Evolutionary conservation across 2,888 invertebrate genomes (phyloP).

Genomic region (Parapristionchus giblindavisi): DNA sequence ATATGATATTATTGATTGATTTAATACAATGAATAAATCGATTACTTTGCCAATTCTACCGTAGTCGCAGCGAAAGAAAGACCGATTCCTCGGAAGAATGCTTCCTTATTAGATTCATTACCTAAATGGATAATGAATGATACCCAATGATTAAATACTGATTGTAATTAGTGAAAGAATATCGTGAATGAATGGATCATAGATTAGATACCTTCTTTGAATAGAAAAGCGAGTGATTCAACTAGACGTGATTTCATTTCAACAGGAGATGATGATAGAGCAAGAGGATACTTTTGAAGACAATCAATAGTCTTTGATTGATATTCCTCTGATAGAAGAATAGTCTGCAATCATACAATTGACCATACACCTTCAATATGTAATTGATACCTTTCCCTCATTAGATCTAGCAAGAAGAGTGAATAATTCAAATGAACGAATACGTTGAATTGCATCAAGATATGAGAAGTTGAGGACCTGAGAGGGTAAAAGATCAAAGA

Average conservation of each 20-base stretch:
- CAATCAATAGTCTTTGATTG: slow-evolving; percentile 6
- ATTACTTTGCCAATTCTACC: slow-evolving; percentile 15
- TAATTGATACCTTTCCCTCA: slow-evolving; percentile 23
- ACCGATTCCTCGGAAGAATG: slow-evolving; percentile 25
- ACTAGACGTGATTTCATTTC: slow-evolving; percentile 35
- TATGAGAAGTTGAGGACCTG: slow-evolving; percentile 26
- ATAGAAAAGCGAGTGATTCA: slow-evolving; percentile 35
- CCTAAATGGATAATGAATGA: not conserved
- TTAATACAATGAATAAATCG: not conserved
- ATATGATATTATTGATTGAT: slow-evolving; percentile 23
- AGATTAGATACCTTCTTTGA: slow-evolving; percentile 35
- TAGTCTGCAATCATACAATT: not conserved
- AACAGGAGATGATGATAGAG: slow-evolving; percentile 23
- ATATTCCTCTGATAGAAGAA: too few species aligned
- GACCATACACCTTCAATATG: not conserved
- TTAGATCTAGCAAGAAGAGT: slow-evolving; percentile 7
- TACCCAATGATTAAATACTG: not conserved
- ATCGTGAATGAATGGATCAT: too few species aligned
- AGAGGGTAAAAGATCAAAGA: not conserved
- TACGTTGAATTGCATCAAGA: slow-evolving; percentile 32
- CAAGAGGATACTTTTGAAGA: slow-evolving; percentile 17
- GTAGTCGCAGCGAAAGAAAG: slow-evolving; percentile 28
- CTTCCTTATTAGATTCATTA: not conserved
- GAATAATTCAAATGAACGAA: slow-evolving; percentile 34
- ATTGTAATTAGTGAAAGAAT: too few species aligned